Evolutionary conservation across 2,113 vertebrate species (phyloP).

Genomic region (Dolichallabes microphthalmus): DNA sequence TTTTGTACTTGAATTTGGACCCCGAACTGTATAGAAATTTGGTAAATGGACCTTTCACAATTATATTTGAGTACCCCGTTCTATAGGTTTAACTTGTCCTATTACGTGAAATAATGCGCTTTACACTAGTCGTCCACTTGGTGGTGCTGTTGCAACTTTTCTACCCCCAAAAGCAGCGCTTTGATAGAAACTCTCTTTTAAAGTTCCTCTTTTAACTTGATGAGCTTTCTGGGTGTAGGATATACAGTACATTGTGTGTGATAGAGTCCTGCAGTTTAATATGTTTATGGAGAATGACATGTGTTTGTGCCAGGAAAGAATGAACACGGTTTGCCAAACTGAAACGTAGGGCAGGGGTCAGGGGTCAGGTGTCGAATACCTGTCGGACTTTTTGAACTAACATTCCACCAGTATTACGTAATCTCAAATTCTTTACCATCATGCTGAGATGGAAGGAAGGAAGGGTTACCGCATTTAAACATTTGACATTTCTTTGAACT

Average conservation of each 20-base stretch:
- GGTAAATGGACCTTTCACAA: too few relatives aligned
- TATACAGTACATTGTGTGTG: not conserved
- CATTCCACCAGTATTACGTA: not conserved
- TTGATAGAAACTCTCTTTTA: not conserved
- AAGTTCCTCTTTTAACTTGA: not conserved
- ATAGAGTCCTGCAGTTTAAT: not conserved
- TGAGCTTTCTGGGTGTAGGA: not conserved
- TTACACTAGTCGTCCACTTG: not conserved
- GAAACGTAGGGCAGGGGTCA: not conserved
- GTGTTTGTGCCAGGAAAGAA: not conserved
- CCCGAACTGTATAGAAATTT: too few relatives aligned
- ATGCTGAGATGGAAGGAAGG: not conserved
- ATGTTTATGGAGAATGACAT: not conserved
- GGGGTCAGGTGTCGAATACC: not conserved
- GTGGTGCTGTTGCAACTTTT: slow-evolving; percentile 43
- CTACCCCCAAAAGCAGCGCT: not conserved
- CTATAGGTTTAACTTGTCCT: slow-evolving; percentile 3
- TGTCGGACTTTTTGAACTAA: not conserved
- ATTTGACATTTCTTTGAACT: not conserved
- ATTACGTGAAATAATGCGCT: not conserved
- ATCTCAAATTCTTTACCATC: not conserved
- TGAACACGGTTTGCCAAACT: not conserved
- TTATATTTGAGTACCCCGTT: too few relatives aligned
- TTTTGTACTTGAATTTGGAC: too few relatives aligned
- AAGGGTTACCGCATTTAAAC: not conserved